Conservation (phyloP, 1,140 invertebrate species). For the Orius insidiosus region DNA sequence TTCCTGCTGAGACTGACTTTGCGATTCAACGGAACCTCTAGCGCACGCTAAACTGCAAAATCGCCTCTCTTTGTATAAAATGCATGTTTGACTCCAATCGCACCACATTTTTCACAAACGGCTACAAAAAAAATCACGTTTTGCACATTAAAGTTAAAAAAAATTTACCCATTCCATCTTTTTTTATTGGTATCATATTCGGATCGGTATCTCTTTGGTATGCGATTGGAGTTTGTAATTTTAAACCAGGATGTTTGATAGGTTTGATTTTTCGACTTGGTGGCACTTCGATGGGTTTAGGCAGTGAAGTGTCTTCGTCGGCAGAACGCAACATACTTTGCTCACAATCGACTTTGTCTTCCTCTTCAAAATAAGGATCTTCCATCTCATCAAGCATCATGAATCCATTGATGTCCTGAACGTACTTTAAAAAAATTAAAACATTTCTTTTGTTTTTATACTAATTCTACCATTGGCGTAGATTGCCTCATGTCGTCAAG, state of each 20-base stretch:
- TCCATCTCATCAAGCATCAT: conserved; percentile 22
- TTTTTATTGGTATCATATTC: conserved; percentile 58
- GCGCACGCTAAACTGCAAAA: too few species aligned
- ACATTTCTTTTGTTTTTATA: not conserved
- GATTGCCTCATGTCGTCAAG: conserved; percentile 37
- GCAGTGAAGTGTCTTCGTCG: conserved; percentile 30
- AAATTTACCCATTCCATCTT: conserved; percentile 59
- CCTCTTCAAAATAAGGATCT: conserved; percentile 17
- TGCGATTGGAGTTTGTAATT: conserved; percentile 60
- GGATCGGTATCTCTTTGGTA: conserved; percentile 61
- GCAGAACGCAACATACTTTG: conserved; percentile 31
- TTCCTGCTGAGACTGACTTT: not conserved
- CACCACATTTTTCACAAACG: conserved; percentile 22
- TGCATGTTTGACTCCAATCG: too few species aligned
- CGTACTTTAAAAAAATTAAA: not conserved
- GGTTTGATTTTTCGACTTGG: conserved; percentile 34
- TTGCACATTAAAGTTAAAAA: too few species aligned
- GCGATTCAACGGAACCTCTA: not conserved
- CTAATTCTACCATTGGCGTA: conserved; percentile 22
- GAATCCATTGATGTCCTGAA: conserved; percentile 20
- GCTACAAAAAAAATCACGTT: conserved; percentile 11
- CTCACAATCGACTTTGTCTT: not conserved
- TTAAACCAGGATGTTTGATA: conserved; percentile 50
- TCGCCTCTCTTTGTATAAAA: too few species aligned
- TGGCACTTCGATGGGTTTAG: conserved; percentile 18